phyloP scores from a whole-genome alignment of 1,140 invertebrate species.

The Trialeurodes vaporariorum region DNA sequence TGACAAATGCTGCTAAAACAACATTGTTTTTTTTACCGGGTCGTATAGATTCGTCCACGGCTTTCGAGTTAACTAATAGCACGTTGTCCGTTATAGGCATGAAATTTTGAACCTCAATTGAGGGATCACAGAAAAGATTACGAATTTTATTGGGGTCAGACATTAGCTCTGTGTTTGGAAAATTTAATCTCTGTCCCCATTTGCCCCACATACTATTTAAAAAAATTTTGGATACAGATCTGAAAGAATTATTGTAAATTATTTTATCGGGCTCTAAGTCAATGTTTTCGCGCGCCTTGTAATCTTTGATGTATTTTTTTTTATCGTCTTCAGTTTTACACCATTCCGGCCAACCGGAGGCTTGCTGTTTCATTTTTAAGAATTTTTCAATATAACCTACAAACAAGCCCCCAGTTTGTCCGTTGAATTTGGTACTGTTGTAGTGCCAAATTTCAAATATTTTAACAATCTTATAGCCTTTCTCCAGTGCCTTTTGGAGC shows the following conservation, averaged over 20 bases:
- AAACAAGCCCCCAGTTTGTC: conserved; percentile 25
- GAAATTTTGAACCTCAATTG: conserved; percentile 20
- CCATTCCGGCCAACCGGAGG: conserved; percentile 27
- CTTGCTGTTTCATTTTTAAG: conserved; percentile 32
- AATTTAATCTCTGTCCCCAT: conserved; percentile 27
- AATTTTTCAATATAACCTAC: conserved; percentile 28
- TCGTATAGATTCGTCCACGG: conserved; percentile 18
- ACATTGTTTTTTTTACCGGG: conserved; percentile 26
- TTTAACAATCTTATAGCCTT: conserved; percentile 31
- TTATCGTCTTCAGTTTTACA: conserved; percentile 26
- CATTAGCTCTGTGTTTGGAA: conserved; percentile 27
- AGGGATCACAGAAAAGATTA: conserved; percentile 25
- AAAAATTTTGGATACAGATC: no score
- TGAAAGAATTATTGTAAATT: no score
- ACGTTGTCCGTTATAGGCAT: conserved; percentile 24
- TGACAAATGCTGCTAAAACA: conserved; percentile 32
- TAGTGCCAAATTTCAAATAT: conserved; percentile 34
- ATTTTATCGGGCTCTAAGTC: conserved; percentile 29
- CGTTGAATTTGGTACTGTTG: conserved; percentile 17
- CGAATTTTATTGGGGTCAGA: conserved; percentile 23
- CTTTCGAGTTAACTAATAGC: conserved; percentile 23
- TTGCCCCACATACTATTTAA: no score
- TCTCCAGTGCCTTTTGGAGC: conserved; percentile 28
- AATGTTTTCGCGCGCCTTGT: conserved; percentile 30
- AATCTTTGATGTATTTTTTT: conserved; percentile 30